These are phyloP conservation scores for Heliconius eleuchia DNA, from an alignment of 1,140 invertebrate genomes.

Conservation along the genomic window DNA sequence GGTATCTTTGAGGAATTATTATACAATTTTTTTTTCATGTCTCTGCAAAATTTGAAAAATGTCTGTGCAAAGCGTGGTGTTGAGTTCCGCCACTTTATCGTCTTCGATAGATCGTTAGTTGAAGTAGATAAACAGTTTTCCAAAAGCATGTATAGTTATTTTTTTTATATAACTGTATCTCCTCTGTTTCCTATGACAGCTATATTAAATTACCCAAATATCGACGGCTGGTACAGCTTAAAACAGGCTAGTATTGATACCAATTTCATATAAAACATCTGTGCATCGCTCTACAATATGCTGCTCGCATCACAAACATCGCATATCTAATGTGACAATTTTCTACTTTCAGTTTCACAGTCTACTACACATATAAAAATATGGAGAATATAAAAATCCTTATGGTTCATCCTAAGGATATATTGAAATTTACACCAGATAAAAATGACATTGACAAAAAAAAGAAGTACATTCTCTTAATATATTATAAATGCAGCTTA, in stretches of 20 bases:
- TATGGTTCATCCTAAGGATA: neutral
- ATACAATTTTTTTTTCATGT: no score
- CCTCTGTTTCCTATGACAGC: neutral
- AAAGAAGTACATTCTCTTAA: no score
- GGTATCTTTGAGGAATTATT: no score
- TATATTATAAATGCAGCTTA: no score
- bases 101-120: neutral
- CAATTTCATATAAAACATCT: no score
- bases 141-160: neutral
- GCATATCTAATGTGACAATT: neutral
- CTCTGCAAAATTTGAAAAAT: no score
- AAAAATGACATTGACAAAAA: neutral
- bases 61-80: no score
- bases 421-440: neutral
- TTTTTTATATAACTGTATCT: neutral
- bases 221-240: no score
- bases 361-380: no score
- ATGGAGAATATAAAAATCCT: no score
- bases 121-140: neutral
- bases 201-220: neutral
- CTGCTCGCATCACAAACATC: neutral
- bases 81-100: no score
- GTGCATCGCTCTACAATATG: neutral
- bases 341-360: neutral
- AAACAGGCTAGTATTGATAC: no score